phyloP scores from a whole-genome alignment of 2,888 invertebrate genomes.

The Eustalomyia histrio region DNA sequence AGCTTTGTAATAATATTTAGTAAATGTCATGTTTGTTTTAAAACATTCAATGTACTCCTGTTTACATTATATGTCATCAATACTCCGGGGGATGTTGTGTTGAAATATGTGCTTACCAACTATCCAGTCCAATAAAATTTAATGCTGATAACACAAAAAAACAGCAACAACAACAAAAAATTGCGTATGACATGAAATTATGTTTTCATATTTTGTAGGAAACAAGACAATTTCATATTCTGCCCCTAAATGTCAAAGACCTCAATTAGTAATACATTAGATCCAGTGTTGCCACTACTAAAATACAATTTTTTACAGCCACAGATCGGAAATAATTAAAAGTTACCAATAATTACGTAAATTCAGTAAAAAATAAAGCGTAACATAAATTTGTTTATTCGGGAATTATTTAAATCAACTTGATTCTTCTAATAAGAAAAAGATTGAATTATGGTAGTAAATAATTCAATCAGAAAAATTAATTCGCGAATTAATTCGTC shows the following conservation, averaged over 20 bases:
- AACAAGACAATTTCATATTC: conserved; percentile 22
- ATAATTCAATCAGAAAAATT: too few relatives aligned
- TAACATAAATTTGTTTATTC: too few relatives aligned
- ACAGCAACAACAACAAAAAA: conserved; percentile 30
- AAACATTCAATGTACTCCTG: not conserved
- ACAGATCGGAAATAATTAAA: too few relatives aligned
- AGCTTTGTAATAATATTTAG: not conserved
- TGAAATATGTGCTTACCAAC: conserved; percentile 30
- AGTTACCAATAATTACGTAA: too few relatives aligned
- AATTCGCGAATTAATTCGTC: too few relatives aligned
- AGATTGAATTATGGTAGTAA: too few relatives aligned
- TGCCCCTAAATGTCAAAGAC: conserved; percentile 18
- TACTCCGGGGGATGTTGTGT: conserved; percentile 25
- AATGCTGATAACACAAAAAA: conserved; percentile 42
- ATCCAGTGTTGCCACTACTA: too few relatives aligned
- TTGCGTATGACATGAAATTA: conserved; percentile 56
- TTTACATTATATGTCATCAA: conserved; percentile 10
- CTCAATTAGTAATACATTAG: not conserved
- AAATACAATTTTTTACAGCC: too few relatives aligned
- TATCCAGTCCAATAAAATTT: conserved; percentile 54
- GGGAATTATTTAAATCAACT: too few relatives aligned
- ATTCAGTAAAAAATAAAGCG: too few relatives aligned
- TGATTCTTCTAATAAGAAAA: too few relatives aligned
- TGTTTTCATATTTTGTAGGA: conserved; percentile 30
- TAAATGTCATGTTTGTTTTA: not conserved